These are phyloP conservation scores for Nyctalus aviator DNA, from an alignment of 2,797 vertebrate genomes.

Conservation along the genomic window DNA sequence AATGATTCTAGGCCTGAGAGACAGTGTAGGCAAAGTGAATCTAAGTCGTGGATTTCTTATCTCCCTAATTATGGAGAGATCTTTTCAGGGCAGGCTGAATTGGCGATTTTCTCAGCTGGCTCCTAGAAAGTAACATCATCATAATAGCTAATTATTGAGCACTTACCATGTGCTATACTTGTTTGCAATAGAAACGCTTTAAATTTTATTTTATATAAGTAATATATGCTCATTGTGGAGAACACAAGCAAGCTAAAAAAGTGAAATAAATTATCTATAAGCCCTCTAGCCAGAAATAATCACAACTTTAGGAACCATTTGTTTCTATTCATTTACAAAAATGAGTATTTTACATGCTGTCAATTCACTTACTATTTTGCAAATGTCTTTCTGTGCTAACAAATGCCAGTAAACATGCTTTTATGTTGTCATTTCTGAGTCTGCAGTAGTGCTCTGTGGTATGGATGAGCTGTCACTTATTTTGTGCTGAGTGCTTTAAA, in stretches of 20 bases:
- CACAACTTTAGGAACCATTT: neutral
- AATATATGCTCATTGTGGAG: conserved; percentile 6
- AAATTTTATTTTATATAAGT: conserved; percentile 37
- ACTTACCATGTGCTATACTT: neutral
- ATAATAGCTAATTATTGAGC: neutral
- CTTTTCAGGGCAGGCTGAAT: neutral
- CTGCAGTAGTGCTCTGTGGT: fast-evolving
- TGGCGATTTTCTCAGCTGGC: neutral
- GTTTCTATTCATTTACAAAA: conserved; percentile 15
- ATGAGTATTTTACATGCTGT: neutral
- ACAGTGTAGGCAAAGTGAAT: neutral
- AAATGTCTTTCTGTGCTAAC: neutral
- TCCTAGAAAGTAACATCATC: neutral
- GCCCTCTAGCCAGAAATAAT: conserved; percentile 2
- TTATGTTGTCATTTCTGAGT: neutral
- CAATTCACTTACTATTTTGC: neutral
- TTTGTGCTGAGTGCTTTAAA: conserved; percentile 2
- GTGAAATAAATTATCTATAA: neutral
- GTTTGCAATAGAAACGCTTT: conserved; percentile 6
- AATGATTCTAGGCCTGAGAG: neutral
- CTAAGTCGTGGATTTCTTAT: neutral
- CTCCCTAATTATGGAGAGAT: neutral
- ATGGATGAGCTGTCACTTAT: neutral
- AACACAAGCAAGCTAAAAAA: conserved; percentile 42
- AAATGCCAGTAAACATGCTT: neutral